Evolutionary conservation across 2,888 invertebrate species (phyloP).

Genomic region (Chloroclysta siterata): DNA sequence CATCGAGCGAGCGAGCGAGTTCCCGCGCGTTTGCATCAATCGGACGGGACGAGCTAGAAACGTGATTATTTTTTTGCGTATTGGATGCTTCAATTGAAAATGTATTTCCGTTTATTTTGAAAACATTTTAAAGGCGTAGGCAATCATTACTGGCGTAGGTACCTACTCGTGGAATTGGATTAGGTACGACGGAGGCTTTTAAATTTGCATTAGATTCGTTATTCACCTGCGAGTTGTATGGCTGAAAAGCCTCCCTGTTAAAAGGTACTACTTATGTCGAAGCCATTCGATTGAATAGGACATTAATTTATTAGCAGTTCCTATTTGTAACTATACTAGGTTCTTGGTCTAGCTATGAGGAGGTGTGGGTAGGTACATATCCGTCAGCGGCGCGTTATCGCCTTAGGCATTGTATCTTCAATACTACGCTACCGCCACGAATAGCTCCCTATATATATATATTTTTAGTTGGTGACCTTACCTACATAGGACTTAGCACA

Average conservation of each 20-base stretch:
- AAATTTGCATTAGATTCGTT: slow-evolving; percentile 45
- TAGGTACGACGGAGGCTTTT: slow-evolving; percentile 47
- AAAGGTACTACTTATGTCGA: background rate
- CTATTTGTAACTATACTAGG: background rate
- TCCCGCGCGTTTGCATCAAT: slow-evolving; percentile 56
- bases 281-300: slow-evolving; percentile 3
- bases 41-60: slow-evolving; percentile 49
- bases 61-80: slow-evolving; percentile 68
- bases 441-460: no score
- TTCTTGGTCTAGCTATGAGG: background rate
- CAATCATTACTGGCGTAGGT: slow-evolving; percentile 15
- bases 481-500: no score
- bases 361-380: background rate
- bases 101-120: slow-evolving; percentile 56
- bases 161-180: slow-evolving; percentile 48
- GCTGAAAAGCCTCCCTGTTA: slow-evolving; percentile 11
- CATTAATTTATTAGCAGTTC: no score
- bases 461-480: no score
- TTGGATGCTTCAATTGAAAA: slow-evolving; percentile 56
- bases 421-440: no score
- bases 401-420: no score
- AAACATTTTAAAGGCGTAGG: slow-evolving; percentile 49
- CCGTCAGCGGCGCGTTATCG: no score
- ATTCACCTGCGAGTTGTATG: slow-evolving; percentile 25
- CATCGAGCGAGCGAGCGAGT: slow-evolving; percentile 55